phyloP scores from a whole-genome alignment of 2,797 vertebrate genomes.

The Sebastes hopkinsi region DNA sequence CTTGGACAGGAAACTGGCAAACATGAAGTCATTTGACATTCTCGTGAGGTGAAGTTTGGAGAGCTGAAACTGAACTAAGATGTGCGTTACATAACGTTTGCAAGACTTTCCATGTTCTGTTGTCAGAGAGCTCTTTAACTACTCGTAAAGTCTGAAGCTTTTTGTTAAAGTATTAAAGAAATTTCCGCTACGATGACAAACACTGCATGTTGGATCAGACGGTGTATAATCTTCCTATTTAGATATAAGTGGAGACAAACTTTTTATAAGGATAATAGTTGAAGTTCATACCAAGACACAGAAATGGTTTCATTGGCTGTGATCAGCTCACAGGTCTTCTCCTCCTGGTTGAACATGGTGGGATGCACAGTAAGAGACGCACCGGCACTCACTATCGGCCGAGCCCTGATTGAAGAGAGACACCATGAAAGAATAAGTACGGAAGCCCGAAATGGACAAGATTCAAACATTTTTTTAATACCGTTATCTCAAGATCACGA shows the following conservation, averaged over 20 bases:
- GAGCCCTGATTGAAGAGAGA: slow-evolving; percentile 80
- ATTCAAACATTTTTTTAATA: no score
- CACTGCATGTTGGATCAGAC: not conserved
- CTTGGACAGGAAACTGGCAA: slow-evolving; percentile 55
- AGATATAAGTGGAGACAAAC: not conserved
- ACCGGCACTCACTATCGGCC: slow-evolving; percentile 88
- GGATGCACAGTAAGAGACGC: slow-evolving; percentile 87
- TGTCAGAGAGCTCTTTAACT: not conserved
- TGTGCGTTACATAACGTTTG: slow-evolving; percentile 46
- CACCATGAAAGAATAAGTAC: not conserved
- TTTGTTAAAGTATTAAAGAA: not conserved
- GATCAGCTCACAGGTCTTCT: slow-evolving; percentile 84
- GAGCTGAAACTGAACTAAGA: slow-evolving; percentile 35
- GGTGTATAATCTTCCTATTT: not conserved
- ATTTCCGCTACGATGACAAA: not conserved
- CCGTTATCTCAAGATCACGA: no score
- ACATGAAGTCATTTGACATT: slow-evolving; percentile 63
- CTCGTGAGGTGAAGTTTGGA: slow-evolving; percentile 47
- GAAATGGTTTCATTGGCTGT: slow-evolving; percentile 70
- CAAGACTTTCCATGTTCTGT: slow-evolving; percentile 55
- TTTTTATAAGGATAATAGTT: not conserved
- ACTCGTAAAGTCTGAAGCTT: not conserved
- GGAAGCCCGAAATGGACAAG: no score
- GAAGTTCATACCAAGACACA: slow-evolving; percentile 87
- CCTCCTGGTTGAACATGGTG: slow-evolving; percentile 92